These are phyloP conservation scores for Centrocercus urophasianus DNA, from an alignment of 2,113 vertebrate species.

Conservation along the genomic window DNA sequence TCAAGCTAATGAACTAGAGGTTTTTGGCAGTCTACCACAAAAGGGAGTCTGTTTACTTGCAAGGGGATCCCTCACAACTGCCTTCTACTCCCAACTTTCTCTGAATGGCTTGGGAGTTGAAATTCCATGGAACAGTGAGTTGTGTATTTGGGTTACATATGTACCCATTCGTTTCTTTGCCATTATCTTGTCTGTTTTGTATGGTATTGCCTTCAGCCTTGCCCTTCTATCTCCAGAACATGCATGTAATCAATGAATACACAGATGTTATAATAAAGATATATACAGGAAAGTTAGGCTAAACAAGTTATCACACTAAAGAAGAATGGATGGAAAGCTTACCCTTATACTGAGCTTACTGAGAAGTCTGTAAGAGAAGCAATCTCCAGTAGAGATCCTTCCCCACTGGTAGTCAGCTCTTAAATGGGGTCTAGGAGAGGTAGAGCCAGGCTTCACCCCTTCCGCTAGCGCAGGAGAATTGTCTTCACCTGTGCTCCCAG, in stretches of 20 bases:
- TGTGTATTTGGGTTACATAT: not conserved
- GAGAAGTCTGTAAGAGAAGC: no score
- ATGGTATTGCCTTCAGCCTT: not conserved
- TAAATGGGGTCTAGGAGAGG: no score
- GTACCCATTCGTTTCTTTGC: not conserved
- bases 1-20: not conserved
- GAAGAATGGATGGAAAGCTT: no score
- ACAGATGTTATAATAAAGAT: no score
- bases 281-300: no score
- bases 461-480: no score
- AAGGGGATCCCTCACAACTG: not conserved
- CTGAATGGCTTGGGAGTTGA: not conserved
- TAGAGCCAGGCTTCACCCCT: no score
- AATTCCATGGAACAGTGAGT: not conserved
- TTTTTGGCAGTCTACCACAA: not conserved
- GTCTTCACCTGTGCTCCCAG: no score
- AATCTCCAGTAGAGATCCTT: no score
- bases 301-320: no score
- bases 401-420: no score
- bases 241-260: not conserved
- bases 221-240: not conserved
- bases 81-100: not conserved
- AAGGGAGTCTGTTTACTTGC: not conserved
- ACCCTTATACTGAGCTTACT: no score
- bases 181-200: not conserved